Conservation (phyloP, 2,113 vertebrate species). For the Capreolus pygargus region DNA sequence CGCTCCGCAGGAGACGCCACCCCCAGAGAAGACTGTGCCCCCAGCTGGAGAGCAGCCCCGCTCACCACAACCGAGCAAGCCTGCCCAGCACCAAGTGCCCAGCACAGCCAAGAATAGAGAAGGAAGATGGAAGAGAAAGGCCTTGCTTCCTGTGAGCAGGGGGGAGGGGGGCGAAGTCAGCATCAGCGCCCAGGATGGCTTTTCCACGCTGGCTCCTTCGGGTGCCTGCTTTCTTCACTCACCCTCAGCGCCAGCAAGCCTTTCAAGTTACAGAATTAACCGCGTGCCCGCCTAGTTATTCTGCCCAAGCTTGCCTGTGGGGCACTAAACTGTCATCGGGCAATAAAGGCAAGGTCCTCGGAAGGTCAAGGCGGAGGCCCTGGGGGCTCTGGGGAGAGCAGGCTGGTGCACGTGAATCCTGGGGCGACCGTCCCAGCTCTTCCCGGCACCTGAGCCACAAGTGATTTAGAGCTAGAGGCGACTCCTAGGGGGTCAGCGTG, state of each 20-base stretch:
- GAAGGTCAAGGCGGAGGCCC: not conserved
- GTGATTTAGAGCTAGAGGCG: not conserved
- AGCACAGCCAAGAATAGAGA: not conserved
- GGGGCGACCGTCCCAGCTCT: accelerated
- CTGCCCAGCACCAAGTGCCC: not conserved
- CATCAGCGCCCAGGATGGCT: not conserved
- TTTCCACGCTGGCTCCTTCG: accelerated
- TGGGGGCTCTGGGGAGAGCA: not conserved
- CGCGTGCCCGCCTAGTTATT: accelerated
- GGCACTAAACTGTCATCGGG: too few species aligned
- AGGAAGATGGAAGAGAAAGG: not conserved
- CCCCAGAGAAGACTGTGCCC: not conserved
- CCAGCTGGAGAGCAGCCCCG: not conserved
- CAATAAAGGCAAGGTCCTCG: not conserved
- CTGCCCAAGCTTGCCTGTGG: not conserved
- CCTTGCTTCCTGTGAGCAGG: accelerated
- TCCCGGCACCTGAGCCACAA: not conserved
- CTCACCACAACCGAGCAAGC: not conserved
- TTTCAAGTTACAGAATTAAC: not conserved
- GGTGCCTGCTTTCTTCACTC: not conserved
- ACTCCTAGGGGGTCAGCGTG: not conserved
- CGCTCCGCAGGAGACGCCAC: accelerated
- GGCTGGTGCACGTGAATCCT: accelerated
- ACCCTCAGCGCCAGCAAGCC: too few species aligned
- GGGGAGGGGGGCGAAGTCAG: not conserved